Evolutionary conservation across 2,797 vertebrate genomes (phyloP).

Genomic region (Lemur catta): DNA sequence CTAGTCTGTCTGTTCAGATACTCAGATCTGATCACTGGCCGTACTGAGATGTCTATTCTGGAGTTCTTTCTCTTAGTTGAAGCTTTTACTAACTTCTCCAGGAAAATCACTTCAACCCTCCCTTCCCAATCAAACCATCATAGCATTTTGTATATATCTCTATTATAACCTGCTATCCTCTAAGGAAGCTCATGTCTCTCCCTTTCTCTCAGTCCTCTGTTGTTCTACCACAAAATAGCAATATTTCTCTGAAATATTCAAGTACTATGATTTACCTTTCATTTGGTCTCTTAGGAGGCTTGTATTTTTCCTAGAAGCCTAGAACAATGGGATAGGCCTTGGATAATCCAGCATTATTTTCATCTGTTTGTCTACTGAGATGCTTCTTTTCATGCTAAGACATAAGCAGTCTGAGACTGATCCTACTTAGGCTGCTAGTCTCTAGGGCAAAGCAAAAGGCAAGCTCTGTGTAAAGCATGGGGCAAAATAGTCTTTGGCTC

Average conservation of each 20-base stretch:
- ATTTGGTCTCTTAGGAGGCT: background rate
- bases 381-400: background rate
- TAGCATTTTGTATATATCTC: background rate
- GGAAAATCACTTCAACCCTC: background rate
- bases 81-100: background rate
- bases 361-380: background rate
- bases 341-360: background rate
- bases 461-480: background rate
- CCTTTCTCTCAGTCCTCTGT: background rate
- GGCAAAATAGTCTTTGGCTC: background rate
- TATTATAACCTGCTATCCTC: background rate
- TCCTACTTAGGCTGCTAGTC: background rate
- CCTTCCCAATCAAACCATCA: background rate
- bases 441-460: background rate
- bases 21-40: background rate
- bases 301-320: background rate
- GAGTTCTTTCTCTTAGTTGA: background rate
- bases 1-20: background rate
- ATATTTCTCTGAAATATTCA: background rate
- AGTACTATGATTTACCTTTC: background rate
- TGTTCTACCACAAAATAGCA: background rate
- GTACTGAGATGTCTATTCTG: background rate
- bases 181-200: background rate
- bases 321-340: background rate
- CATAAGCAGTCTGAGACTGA: background rate